Conservation (phyloP, 2,113 vertebrate genomes). For the Cyphomyrus plagiostoma region DNA sequence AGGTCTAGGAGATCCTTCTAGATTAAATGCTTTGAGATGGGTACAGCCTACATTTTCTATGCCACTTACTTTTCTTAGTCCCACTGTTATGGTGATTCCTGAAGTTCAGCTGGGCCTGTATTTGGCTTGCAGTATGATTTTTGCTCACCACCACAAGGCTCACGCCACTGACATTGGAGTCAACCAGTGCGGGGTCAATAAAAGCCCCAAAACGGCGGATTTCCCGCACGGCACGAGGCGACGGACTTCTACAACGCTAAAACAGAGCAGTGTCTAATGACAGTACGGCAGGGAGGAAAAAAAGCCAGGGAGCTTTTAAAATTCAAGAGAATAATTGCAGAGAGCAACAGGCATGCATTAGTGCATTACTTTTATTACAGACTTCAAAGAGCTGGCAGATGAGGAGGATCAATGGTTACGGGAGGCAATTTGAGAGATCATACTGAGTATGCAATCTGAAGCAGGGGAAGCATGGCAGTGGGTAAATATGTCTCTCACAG, state of each 20-base stretch:
- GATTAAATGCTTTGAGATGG: background rate
- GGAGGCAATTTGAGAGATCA: slow-evolving; percentile 22
- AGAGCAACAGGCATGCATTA: slow-evolving; percentile 2
- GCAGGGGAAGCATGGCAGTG: slow-evolving; percentile 3
- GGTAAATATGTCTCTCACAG: slow-evolving; percentile 8
- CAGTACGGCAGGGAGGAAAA: background rate
- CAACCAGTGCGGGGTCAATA: background rate
- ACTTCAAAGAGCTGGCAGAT: slow-evolving; percentile 25
- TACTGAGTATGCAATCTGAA: slow-evolving; percentile 18
- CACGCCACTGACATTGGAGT: background rate
- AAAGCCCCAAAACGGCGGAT: background rate
- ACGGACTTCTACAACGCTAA: background rate
- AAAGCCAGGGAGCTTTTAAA: slow-evolving; percentile 1
- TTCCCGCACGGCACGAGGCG: slow-evolving; percentile 6
- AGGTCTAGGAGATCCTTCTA: background rate
- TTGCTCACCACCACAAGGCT: background rate
- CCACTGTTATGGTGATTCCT: background rate
- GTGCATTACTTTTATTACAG: slow-evolving; percentile 14
- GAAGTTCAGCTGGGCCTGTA: background rate
- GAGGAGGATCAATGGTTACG: slow-evolving; percentile 13
- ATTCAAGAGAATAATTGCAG: slow-evolving; percentile 17
- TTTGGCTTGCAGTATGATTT: background rate
- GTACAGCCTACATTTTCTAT: background rate
- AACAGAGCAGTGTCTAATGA: background rate
- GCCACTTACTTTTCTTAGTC: background rate